These are phyloP conservation scores for Phodopus roborovskii DNA, from an alignment of 2,113 vertebrate genomes.

Conservation along the genomic window DNA sequence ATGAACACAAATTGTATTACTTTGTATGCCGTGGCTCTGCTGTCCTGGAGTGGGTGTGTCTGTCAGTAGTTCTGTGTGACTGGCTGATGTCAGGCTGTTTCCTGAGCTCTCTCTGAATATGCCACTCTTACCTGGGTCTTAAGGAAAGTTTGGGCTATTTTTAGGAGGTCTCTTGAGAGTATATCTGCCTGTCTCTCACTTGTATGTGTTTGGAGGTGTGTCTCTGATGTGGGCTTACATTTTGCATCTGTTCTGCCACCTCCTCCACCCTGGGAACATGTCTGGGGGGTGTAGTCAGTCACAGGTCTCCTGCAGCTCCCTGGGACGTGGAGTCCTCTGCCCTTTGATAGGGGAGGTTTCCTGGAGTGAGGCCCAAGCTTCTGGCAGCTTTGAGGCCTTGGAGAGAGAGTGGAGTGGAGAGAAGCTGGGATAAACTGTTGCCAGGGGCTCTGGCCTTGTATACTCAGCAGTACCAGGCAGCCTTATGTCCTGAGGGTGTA, in stretches of 20 bases:
- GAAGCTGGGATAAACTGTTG: conserved; percentile 13
- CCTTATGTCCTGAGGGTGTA: neutral
- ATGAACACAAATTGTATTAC: neutral
- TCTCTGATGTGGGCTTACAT: neutral
- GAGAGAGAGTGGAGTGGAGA: conserved; percentile 42
- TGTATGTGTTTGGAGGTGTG: no score
- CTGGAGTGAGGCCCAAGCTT: conserved; percentile 51
- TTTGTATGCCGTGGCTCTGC: neutral
- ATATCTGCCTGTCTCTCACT: neutral
- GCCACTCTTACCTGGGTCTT: neutral
- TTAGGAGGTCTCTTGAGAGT: neutral
- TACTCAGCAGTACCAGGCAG: neutral
- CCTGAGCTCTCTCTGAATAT: conserved; percentile 7
- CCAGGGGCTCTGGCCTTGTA: neutral
- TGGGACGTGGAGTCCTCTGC: conserved; percentile 68
- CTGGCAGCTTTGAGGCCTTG: conserved; percentile 58
- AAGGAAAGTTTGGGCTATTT: conserved; percentile 13
- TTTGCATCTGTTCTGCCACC: neutral
- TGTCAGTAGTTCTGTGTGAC: conserved; percentile 36
- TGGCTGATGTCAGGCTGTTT: neutral
- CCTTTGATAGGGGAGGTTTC: conserved; percentile 67
- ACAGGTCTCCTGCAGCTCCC: conserved; percentile 54
- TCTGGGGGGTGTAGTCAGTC: conserved; percentile 58
- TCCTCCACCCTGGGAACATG: conserved; percentile 43
- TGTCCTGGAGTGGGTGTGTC: neutral